phyloP scores from a whole-genome alignment of 2,113 vertebrate genomes.

The Eulemur macaco region DNA sequence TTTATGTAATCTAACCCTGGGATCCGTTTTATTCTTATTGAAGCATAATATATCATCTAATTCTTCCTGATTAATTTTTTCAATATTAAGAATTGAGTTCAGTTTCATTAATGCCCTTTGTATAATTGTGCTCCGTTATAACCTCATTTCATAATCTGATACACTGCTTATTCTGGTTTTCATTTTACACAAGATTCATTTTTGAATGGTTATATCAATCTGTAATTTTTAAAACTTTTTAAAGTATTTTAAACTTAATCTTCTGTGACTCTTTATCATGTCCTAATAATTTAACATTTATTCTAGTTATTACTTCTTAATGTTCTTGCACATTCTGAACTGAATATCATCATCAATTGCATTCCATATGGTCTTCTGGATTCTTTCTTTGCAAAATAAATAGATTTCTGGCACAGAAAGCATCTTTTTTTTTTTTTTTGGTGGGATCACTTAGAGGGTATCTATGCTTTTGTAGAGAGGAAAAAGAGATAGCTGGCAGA shows the following conservation, averaged over 20 bases:
- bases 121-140: neutral
- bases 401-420: slow-evolving; percentile 42
- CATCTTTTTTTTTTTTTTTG: neutral
- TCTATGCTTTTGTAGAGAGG: slow-evolving; percentile 28
- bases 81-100: neutral
- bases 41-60: neutral
- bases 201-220: slow-evolving; percentile 16
- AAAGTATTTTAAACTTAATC: slow-evolving; percentile 20
- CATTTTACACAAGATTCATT: slow-evolving; percentile 22
- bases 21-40: neutral
- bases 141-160: neutral
- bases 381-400: slow-evolving; percentile 47
- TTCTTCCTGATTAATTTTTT: slow-evolving; percentile 33
- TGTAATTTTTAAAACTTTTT: neutral
- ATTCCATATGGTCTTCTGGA: slow-evolving; percentile 27
- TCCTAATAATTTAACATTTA: slow-evolving; percentile 28
- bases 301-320: slow-evolving; percentile 23
- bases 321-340: slow-evolving; percentile 7
- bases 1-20: neutral
- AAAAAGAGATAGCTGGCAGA: slow-evolving; percentile 47
- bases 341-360: neutral
- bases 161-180: slow-evolving; percentile 29
- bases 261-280: neutral
- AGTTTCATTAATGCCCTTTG: neutral
- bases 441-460: slow-evolving; percentile 12